Percentiles rank a stretch among this genome's conserved stretches.
phyloP scores from a whole-genome alignment of 2,888 invertebrate genomes.

The Ichneumon xanthorius region DNA sequence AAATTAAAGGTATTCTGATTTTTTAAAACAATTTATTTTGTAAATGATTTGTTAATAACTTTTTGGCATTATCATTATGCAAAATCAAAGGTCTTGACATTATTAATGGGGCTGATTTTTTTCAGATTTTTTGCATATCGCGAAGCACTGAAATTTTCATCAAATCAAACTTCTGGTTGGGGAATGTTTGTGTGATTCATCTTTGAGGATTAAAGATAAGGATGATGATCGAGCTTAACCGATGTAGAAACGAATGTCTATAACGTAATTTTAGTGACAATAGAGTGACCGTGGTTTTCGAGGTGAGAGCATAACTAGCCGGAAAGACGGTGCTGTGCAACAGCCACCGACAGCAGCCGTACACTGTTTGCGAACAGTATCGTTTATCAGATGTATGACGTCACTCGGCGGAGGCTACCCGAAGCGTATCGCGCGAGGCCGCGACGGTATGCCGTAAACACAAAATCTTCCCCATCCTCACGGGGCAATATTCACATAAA shows the following conservation, averaged over 20 bases:
- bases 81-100: too few relatives aligned
- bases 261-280: neutral
- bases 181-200: too few relatives aligned
- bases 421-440: conserved; percentile 39
- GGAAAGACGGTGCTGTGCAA: conserved; percentile 40
- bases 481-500: neutral
- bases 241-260: neutral
- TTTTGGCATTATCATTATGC: too few relatives aligned
- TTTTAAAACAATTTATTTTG: too few relatives aligned
- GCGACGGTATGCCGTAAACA: conserved; percentile 46
- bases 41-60: too few relatives aligned
- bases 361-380: conserved; percentile 67
- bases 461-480: conserved; percentile 20
- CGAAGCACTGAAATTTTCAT: too few relatives aligned
- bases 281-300: conserved; percentile 1
- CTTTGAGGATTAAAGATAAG: too few relatives aligned
- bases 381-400: conserved; percentile 65
- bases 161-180: too few relatives aligned
- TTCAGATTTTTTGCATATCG: too few relatives aligned
- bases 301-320: neutral
- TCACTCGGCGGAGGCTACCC: conserved; percentile 51
- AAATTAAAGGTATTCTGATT: too few relatives aligned
- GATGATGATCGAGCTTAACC: too few relatives aligned
- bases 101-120: too few relatives aligned
- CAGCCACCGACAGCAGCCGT: conserved; percentile 46